Percentiles rank a stretch among this genome's conserved stretches.
Evolutionary conservation across 2,113 vertebrate genomes (phyloP).

Genomic region (Hippolais icterina): DNA sequence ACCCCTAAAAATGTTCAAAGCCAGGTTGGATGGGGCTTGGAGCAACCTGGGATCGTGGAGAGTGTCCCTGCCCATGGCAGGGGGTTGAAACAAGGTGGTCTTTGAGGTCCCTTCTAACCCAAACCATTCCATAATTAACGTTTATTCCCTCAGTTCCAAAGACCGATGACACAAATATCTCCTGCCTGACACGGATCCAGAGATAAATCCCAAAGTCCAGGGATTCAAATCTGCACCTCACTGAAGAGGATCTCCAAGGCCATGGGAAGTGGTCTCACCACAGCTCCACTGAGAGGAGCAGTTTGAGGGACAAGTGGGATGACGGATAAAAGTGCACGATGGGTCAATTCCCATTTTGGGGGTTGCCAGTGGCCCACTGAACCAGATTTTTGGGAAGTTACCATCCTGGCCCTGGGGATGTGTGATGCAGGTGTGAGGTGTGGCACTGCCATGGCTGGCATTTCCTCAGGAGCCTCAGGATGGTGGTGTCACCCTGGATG

Average conservation of each 20-base stretch:
- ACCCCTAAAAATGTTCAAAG: too few relatives aligned
- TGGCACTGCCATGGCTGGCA: neutral
- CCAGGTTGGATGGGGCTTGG: neutral
- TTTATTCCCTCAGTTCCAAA: neutral
- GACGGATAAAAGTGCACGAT: accelerated
- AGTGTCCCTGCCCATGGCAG: neutral
- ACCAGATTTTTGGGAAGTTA: neutral
- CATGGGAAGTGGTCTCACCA: neutral
- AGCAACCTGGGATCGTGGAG: neutral
- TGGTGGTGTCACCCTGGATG: neutral
- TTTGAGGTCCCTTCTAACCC: neutral
- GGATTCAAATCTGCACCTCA: neutral
- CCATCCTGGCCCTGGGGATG: neutral
- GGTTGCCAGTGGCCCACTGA: neutral
- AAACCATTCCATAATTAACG: neutral
- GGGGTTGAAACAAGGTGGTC: neutral
- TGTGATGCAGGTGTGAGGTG: neutral
- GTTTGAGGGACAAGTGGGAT: neutral
- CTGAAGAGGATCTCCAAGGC: neutral
- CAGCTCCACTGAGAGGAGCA: neutral
- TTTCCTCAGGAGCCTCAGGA: neutral
- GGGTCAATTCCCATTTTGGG: neutral
- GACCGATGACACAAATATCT: neutral
- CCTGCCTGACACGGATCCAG: neutral
- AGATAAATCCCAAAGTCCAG: neutral